Percentiles rank a stretch among this genome's conserved stretches.
Evolutionary conservation across 2,113 vertebrate species (phyloP).

Genomic region (Ammodytes marinus): DNA sequence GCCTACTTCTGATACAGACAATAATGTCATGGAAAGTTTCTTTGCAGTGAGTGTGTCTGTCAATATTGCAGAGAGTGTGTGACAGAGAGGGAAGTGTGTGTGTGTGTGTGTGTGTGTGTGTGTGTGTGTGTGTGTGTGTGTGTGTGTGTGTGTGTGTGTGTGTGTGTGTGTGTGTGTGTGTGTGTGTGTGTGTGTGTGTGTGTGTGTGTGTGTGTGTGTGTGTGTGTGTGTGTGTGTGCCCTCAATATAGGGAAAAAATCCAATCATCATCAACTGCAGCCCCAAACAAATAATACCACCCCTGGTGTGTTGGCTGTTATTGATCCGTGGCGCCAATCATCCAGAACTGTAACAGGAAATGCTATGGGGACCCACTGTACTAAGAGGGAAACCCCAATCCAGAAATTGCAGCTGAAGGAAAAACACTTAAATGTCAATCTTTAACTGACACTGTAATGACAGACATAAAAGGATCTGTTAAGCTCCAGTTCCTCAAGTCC

Average conservation of each 20-base stretch:
- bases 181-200: slow-evolving; percentile 36
- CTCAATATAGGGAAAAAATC: slow-evolving; percentile 56
- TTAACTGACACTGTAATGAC: slow-evolving; percentile 44
- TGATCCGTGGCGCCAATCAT: slow-evolving; percentile 52
- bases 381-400: slow-evolving; percentile 18
- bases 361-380: background rate
- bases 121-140: slow-evolving; percentile 9
- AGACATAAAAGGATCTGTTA: slow-evolving; percentile 52
- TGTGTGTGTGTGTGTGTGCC: slow-evolving; percentile 33
- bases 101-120: background rate
- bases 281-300: slow-evolving; percentile 50
- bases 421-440: slow-evolving; percentile 31
- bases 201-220: slow-evolving; percentile 30
- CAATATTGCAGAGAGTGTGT: background rate
- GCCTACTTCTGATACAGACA: slow-evolving; percentile 78
- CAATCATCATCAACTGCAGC: slow-evolving; percentile 57
- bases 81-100: background rate
- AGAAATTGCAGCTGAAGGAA: slow-evolving; percentile 31
- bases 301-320: slow-evolving; percentile 28
- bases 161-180: slow-evolving; percentile 3
- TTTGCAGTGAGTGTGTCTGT: slow-evolving; percentile 19
- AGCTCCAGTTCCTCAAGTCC: slow-evolving; percentile 68
- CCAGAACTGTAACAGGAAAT: slow-evolving; percentile 17
- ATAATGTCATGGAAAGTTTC: slow-evolving; percentile 72
- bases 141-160: slow-evolving; percentile 19